These are phyloP conservation scores for Ophion slaviceki DNA, from an alignment of 2,888 invertebrate genomes.

Conservation along the genomic window DNA sequence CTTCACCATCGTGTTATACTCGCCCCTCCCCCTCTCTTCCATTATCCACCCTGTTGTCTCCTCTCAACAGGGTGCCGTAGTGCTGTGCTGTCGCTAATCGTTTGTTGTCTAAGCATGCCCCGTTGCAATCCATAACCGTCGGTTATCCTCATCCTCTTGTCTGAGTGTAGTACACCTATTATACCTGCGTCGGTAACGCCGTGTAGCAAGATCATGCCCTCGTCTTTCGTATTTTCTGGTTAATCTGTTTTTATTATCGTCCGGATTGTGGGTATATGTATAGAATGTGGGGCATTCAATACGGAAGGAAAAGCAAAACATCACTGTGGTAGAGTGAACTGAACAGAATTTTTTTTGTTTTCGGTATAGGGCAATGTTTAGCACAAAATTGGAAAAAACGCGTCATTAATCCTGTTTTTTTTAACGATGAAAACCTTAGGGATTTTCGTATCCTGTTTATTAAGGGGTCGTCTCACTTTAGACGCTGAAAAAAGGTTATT, in stretches of 20 bases:
- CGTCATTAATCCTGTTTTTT: not conserved
- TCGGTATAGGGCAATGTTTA: not conserved
- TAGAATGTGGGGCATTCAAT: not conserved
- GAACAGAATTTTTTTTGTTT: not conserved
- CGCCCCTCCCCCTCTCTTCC: constrained; percentile 66
- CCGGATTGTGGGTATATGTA: not conserved
- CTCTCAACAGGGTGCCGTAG: constrained; percentile 52
- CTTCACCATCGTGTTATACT: constrained; percentile 24
- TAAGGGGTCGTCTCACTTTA: too few species aligned
- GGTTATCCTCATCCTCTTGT: constrained; percentile 60
- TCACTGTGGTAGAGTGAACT: not conserved
- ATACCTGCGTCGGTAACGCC: constrained; percentile 55
- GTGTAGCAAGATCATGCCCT: constrained; percentile 45
- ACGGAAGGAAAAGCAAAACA: constrained; percentile 17
- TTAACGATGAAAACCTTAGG: not conserved
- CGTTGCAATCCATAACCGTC: constrained; percentile 70
- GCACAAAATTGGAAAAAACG: not conserved
- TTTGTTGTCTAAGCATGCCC: constrained; percentile 80
- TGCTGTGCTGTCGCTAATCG: constrained; percentile 78
- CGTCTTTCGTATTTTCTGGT: constrained; percentile 61
- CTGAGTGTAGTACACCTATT: constrained; percentile 58
- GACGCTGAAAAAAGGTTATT: too few species aligned
- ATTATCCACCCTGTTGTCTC: constrained; percentile 70
- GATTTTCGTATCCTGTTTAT: too few species aligned
- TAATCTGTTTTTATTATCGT: constrained; percentile 46